These are phyloP conservation scores for Pachyuromys duprasi DNA, from an alignment of 2,797 vertebrate genomes.

Conservation along the genomic window DNA sequence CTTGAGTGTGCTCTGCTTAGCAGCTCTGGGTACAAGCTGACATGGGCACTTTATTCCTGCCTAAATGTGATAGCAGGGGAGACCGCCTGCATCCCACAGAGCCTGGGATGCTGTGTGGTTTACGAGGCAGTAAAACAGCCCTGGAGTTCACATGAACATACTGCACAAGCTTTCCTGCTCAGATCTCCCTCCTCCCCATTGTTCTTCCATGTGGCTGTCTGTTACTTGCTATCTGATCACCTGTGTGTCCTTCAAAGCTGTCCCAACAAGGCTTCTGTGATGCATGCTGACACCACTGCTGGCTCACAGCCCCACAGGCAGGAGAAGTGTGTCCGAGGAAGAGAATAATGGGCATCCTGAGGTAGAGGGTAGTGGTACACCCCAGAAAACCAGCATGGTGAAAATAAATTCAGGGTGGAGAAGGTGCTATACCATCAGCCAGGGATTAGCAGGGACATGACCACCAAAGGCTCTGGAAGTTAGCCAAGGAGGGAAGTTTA, in stretches of 20 bases:
- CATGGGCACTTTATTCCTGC: constrained; percentile 24
- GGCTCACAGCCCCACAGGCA: neutral
- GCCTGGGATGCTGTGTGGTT: constrained; percentile 32
- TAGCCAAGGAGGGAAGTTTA: neutral
- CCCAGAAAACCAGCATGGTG: neutral
- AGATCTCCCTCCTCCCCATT: neutral
- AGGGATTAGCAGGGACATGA: neutral
- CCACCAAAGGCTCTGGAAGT: neutral
- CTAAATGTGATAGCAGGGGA: constrained; percentile 39
- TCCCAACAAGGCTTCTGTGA: neutral
- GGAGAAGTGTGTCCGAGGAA: neutral
- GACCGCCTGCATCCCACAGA: constrained; percentile 3
- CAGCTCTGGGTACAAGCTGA: constrained; percentile 69
- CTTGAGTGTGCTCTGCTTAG: constrained; percentile 53
- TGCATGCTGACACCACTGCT: neutral
- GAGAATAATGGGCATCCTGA: neutral
- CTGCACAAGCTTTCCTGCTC: neutral
- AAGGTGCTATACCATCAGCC: neutral
- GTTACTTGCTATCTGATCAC: neutral
- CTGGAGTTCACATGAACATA: neutral
- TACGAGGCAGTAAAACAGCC: constrained; percentile 39
- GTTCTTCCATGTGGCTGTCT: neutral
- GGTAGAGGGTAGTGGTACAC: neutral
- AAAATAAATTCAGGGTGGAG: neutral
- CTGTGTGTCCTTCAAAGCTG: neutral